Evolutionary conservation across 2,888 invertebrate species (phyloP).

Genomic region (Notodonta ziczac): DNA sequence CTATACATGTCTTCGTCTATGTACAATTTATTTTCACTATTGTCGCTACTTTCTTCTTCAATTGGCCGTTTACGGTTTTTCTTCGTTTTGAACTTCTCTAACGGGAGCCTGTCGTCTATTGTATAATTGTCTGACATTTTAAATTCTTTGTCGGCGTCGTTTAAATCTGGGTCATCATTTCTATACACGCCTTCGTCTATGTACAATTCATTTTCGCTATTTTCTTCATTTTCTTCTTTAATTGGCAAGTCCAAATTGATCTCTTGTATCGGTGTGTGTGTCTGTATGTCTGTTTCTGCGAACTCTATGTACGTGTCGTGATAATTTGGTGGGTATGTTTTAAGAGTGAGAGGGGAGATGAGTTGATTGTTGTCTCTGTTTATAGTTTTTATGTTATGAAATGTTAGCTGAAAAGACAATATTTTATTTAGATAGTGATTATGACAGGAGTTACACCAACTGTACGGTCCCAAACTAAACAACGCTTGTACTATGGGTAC

Average conservation of each 20-base stretch:
- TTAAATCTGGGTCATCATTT: slow-evolving; percentile 22
- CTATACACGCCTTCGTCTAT: slow-evolving; percentile 30
- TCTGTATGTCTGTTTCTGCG: neutral
- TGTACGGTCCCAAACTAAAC: no score
- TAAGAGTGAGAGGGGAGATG: slow-evolving; percentile 36
- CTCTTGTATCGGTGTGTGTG: neutral
- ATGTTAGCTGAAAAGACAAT: slow-evolving; percentile 54
- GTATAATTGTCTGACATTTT: slow-evolving; percentile 43
- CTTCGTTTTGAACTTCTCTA: slow-evolving; percentile 48
- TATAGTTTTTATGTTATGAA: slow-evolving; percentile 52
- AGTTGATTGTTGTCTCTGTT: slow-evolving; percentile 51
- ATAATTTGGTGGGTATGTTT: slow-evolving; percentile 40
- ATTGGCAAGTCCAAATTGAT: slow-evolving; percentile 4
- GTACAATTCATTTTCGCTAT: no score
- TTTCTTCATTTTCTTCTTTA: neutral
- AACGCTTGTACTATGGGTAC: no score
- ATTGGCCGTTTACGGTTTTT: slow-evolving; percentile 22
- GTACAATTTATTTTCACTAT: no score
- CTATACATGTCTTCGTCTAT: slow-evolving; percentile 31
- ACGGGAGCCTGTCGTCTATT: slow-evolving; percentile 59
- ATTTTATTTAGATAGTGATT: neutral
- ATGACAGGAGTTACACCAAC: no score
- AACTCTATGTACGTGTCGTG: slow-evolving; percentile 40
- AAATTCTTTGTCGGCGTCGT: slow-evolving; percentile 27
- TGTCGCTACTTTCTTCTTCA: neutral